These are phyloP conservation scores for Gastracanthus pulcherrimus DNA, from an alignment of 2,888 invertebrate genomes.

Conservation along the genomic window DNA sequence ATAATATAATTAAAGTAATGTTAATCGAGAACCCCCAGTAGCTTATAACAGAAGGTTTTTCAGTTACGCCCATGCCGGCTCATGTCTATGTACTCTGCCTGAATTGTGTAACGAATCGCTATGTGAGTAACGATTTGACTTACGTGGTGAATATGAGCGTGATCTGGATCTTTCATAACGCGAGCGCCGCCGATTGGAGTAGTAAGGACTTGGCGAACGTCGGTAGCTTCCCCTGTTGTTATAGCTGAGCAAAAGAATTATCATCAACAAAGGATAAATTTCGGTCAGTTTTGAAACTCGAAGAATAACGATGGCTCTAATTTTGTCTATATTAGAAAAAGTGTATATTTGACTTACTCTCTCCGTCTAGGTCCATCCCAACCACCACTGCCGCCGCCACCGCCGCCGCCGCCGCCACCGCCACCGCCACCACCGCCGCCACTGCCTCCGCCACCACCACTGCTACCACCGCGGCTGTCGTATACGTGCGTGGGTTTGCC, in stretches of 20 bases:
- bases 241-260: conserved; percentile 69
- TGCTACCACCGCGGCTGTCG: conserved; percentile 70
- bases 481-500: conserved; percentile 88
- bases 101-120: conserved; percentile 65
- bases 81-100: conserved; percentile 70
- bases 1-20: conserved; percentile 17
- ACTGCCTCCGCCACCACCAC: conserved; percentile 75
- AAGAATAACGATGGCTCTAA: no score
- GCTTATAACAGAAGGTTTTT: no score
- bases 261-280: background rate
- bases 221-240: conserved; percentile 80
- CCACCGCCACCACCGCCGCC: conserved; percentile 76
- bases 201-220: conserved; percentile 87
- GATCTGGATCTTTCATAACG: conserved; percentile 88
- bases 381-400: conserved; percentile 75
- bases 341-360: conserved; percentile 76
- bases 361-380: conserved; percentile 75
- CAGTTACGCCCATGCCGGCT: conserved; percentile 62
- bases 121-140: conserved; percentile 78
- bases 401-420: conserved; percentile 74
- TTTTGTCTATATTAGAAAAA: background rate
- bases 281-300: no score
- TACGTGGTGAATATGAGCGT: conserved; percentile 89
- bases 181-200: conserved; percentile 81
- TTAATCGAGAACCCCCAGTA: no score